These are phyloP conservation scores for Perognathus longimembris DNA, from an alignment of 2,113 vertebrate genomes.

Conservation along the genomic window DNA sequence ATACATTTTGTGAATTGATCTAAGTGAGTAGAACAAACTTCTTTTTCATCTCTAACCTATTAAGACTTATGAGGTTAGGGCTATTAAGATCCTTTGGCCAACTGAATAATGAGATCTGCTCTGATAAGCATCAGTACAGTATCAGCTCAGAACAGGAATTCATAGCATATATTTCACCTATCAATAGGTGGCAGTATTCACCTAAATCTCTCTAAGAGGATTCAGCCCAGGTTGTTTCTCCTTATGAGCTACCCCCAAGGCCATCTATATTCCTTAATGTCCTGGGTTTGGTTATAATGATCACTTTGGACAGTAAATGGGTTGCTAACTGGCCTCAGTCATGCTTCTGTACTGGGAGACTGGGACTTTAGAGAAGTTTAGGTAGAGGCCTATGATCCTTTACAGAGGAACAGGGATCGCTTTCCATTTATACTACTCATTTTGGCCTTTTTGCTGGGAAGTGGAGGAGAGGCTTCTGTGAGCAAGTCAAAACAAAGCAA, in stretches of 20 bases:
- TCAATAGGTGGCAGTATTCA: conserved; percentile 87
- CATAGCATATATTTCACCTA: conserved; percentile 66
- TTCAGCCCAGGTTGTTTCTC: conserved; percentile 58
- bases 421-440: not conserved
- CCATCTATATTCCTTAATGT: conserved; percentile 54
- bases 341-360: not conserved
- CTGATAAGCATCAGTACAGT: not conserved
- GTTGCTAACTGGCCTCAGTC: not conserved
- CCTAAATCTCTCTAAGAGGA: conserved; percentile 78
- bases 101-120: not conserved
- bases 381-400: not conserved
- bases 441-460: conserved; percentile 14
- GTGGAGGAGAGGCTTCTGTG: not conserved
- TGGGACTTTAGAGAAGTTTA: not conserved
- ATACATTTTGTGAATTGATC: conserved; percentile 1
- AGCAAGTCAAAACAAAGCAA: conserved; percentile 1
- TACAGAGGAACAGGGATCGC: not conserved
- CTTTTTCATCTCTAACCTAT: conserved; percentile 7
- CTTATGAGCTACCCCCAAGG: conserved; percentile 50
- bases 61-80: conserved; percentile 42
- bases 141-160: conserved; percentile 32
- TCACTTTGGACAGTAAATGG: not conserved
- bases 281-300: conserved; percentile 52
- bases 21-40: not conserved
- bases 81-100: conserved; percentile 25